These are phyloP conservation scores for Drosophila melanica DNA, from an alignment of 1,140 invertebrate genomes.

Conservation along the genomic window DNA sequence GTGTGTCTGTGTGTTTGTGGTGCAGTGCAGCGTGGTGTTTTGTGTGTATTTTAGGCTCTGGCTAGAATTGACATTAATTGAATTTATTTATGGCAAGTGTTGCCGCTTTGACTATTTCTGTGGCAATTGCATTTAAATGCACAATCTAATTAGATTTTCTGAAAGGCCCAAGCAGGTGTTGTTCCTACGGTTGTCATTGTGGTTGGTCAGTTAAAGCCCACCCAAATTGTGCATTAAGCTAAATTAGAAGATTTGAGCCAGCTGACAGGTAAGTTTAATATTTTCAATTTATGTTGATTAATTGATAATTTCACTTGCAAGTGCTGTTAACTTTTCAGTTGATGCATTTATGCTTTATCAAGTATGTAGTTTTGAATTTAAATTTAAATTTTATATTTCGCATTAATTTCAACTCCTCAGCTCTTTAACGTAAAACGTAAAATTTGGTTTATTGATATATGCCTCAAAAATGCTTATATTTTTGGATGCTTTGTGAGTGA, in stretches of 20 bases:
- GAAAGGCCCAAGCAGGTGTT: conserved; percentile 12
- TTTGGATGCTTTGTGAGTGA: conserved; percentile 40
- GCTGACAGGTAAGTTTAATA: not conserved
- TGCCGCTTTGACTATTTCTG: conserved; percentile 31
- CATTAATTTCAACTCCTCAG: not conserved
- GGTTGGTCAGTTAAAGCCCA: conserved; percentile 10
- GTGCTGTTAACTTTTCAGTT: no score
- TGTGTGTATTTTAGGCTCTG: conserved; percentile 12
- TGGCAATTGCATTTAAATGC: conserved; percentile 66
- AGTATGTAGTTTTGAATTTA: no score
- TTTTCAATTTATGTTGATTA: not conserved
- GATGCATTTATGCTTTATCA: no score
- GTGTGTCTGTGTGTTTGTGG: conserved; percentile 17
- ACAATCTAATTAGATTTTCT: conserved; percentile 71
- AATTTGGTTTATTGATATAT: conserved; percentile 8
- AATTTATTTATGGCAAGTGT: conserved; percentile 67
- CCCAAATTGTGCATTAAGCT: conserved; percentile 13
- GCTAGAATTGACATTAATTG: conserved; percentile 75
- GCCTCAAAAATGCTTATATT: conserved; percentile 23
- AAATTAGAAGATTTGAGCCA: conserved; percentile 3
- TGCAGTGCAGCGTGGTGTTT: not conserved
- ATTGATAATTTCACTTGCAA: no score
- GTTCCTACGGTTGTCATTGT: conserved; percentile 1
- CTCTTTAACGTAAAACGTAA: no score
- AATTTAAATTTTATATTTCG: not conserved